Evolutionary conservation across 2,113 vertebrate species (phyloP), one percentile per base, ranked within the genome.

Genomic region (Tretioscincus oriximinensis): DNA sequence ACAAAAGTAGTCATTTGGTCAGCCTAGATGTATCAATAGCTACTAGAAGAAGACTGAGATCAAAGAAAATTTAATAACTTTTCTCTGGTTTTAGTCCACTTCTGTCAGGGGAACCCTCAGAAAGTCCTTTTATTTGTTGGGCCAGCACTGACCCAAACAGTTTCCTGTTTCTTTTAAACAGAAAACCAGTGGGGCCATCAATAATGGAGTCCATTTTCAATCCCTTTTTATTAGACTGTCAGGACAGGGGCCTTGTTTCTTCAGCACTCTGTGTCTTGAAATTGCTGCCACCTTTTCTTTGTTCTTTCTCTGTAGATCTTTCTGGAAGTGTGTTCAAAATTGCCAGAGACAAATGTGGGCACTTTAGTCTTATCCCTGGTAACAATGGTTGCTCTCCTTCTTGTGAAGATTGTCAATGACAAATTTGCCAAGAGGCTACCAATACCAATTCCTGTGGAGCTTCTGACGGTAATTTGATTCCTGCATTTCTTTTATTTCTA

Each of bases 401-500:
- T 92, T 0, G 95, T 97, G 85, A 99, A 99, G 88, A 88, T 97
- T 74, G 9, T 99, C 85, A 99, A 96, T 60, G 87, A 90, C 68
- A 95, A 92, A 86, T 94, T 96, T 28, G 90, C 81, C 0, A 79
- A 90, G 29, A 95, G 93, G 80, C 87, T 99, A 35, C 96, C 95
- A 8, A n/a, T 98, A 58, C 97, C 97, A 5, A 92, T 99, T 66
- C 98, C 98, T 0, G 96, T 97, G 11, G 98, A 99, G 73, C 96
- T 99, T 26, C 79, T 99, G 80, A 96, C 95, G 93, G 98, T 98
- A 89, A 75, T 58, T 71, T 47, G 0, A 71, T 71, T 7, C 2
- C 12, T 6, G n/a, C 14, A 22, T 2, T 9, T 63, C 16, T 10
- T 47, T 60, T 26, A 72, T 47, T 29, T 45, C 41, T 54, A 60